Base-by-base conservation (phyloP, 2,797 vertebrate genomes). In the Acanthiza pusilla region DNA sequence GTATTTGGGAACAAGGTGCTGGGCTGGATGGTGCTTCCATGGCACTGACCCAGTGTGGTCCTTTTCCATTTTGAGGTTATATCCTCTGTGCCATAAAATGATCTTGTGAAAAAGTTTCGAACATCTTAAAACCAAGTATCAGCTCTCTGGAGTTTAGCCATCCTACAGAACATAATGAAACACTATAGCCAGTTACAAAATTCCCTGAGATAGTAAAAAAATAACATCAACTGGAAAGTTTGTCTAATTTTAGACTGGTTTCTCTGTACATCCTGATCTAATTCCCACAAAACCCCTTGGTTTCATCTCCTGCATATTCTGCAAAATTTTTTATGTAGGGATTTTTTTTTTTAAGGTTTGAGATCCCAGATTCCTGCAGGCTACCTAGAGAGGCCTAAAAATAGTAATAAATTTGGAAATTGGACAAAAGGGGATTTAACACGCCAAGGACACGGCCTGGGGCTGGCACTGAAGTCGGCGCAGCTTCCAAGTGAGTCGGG, bases 321-420 rank as follows among this genome's bases (percentile, higher is more conserved):
- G 67, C 43, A 91, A 47, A 62, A 7, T 16, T 25, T 72, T 84
- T 72, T 60, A 65, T 22, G 70, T 16, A 22, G 22, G 6, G 4
- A n/a, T n/a, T 62, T 51, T 65, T 63, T 65, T 81, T 65, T 83
- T 76, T 22, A 86, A 81, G 38, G 34, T 68, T 75, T 72, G 38
- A 87, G 61, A 93, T 87, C 77, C 89, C 50, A 58, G 38, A 91
- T 91, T 94, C 77, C 91, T 96, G 60, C 67, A 89, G 74, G 86
- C 65, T 93, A 94, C 80, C 91, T 93, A 91, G 38, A 83, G 51
- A 94, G 43, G 36, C 53, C 88, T 94, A 89, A 93, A 94, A 94
- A 91, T 77, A 95, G 80, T 10, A 77, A 65, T 18, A 72, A 87
- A 87, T 32, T 42, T 58, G 57, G 90, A 82, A 96, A 85, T 25